These are phyloP conservation scores for Heliconius cydno DNA, from an alignment of 2,888 invertebrate genomes.

Conservation along the genomic window DNA sequence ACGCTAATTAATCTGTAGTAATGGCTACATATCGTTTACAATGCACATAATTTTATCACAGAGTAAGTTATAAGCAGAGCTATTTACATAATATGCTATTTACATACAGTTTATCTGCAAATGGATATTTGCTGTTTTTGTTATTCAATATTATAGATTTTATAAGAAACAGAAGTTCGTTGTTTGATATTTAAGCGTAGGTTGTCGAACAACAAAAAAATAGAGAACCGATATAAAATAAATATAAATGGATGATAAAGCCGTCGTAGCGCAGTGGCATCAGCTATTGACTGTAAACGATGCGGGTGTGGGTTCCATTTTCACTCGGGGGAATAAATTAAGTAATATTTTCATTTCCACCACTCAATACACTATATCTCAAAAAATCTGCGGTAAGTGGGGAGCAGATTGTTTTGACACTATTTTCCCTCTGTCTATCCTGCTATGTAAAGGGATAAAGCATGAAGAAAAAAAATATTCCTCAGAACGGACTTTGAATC, in stretches of 20 bases:
- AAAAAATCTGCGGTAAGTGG: no score
- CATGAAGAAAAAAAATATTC: background rate
- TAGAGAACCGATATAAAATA: background rate
- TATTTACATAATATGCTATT: slow-evolving; percentile 10
- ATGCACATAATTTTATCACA: slow-evolving; percentile 55
- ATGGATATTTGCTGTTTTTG: slow-evolving; percentile 3
- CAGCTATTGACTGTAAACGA: no score
- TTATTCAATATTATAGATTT: background rate
- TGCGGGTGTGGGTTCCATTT: no score
- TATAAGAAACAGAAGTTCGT: background rate
- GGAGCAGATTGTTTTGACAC: background rate
- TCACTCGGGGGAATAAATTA: no score
- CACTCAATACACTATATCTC: no score
- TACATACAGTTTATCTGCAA: background rate
- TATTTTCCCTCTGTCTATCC: no score
- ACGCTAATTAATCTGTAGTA: slow-evolving; percentile 47
- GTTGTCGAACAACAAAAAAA: background rate
- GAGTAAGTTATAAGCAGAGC: slow-evolving; percentile 22
- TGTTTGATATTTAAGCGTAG: background rate
- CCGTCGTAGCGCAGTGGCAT: no score
- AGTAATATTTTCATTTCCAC: no score
- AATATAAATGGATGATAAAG: background rate
- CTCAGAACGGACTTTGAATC: background rate
- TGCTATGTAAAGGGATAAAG: no score
- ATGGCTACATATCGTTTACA: slow-evolving; percentile 53